A percentile compares a stretch with the other conserved stretches of the same genome.
Conservation (phyloP, 2,113 vertebrate genomes). For the Oenanthe oenanthe region DNA sequence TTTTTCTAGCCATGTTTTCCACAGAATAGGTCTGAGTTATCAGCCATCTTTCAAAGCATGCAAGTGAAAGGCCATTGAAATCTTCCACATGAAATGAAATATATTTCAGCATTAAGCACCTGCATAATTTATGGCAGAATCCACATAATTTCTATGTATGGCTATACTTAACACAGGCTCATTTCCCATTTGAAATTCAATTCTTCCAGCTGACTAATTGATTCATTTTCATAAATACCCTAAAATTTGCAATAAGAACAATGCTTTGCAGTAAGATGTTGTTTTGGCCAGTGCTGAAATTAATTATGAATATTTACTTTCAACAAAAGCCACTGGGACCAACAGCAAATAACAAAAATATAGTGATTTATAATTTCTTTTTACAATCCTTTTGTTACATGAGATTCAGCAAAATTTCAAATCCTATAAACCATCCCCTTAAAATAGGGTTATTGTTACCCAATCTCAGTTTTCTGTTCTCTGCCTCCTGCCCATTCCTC, state of each 20-base stretch:
- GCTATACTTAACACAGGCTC: not conserved
- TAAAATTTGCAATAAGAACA: conserved; percentile 3
- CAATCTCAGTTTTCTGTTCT: not conserved
- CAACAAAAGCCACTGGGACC: not conserved
- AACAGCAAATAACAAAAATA: conserved; percentile 5
- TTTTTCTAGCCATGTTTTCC: not conserved
- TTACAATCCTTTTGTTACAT: not conserved
- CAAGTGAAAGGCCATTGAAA: conserved; percentile 1
- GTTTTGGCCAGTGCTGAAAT: not conserved
- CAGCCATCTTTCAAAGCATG: conserved; percentile 1
- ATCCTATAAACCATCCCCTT: not conserved
- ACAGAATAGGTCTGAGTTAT: not conserved
- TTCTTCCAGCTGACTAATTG: conserved; percentile 18
- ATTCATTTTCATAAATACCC: conserved; percentile 45
- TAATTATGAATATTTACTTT: conserved; percentile 30
- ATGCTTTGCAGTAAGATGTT: not conserved
- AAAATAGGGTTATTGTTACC: not conserved
- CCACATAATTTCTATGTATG: not conserved
- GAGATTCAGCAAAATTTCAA: not conserved
- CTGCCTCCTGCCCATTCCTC: not conserved
- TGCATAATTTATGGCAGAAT: conserved; percentile 8
- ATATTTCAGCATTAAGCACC: not conserved
- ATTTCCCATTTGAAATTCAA: conserved; percentile 40
- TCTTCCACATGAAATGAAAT: not conserved
- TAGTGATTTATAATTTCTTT: not conserved